A percentile compares a stretch with the other conserved stretches of the same genome.
Conservation (phyloP, 2,113 vertebrate species). For the Calonectris borealis region DNA sequence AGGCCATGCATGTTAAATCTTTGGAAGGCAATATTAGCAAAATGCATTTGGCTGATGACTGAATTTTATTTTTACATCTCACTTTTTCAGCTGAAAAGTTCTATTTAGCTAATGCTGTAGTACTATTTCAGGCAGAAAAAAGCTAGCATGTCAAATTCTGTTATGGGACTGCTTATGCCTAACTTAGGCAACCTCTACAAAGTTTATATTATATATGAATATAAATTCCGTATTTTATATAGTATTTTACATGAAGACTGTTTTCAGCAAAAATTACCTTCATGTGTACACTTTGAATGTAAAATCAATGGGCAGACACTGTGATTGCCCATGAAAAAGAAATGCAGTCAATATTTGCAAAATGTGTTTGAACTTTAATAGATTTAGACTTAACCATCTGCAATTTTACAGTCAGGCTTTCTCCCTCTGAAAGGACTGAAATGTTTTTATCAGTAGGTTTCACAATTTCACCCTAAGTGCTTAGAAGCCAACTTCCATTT, state of each 20-base stretch:
- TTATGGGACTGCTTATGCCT: not conserved
- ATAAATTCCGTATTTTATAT: fast-evolving
- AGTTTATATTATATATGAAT: not conserved
- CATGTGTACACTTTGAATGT: not conserved
- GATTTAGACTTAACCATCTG: not conserved
- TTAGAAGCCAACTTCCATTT: not conserved
- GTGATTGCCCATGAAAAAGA: not conserved
- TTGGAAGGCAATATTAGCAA: not conserved
- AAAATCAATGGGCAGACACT: not conserved
- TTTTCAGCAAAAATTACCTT: not conserved
- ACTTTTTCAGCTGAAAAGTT: not conserved
- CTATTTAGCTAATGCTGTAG: not conserved
- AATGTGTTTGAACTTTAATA: not conserved
- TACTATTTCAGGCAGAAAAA: not conserved
- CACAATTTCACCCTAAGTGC: not conserved
- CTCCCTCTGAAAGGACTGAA: not conserved
- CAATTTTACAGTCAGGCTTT: not conserved
- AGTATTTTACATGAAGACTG: not conserved
- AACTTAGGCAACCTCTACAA: not conserved
- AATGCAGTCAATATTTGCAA: not conserved
- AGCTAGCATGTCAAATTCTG: not conserved
- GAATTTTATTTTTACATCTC: not conserved
- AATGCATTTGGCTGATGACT: not conserved
- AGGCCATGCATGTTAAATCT: not conserved
- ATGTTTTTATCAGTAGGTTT: not conserved